Base-by-base conservation (phyloP, 2,113 vertebrate genomes). In the Edolisoma coerulescens region DNA sequence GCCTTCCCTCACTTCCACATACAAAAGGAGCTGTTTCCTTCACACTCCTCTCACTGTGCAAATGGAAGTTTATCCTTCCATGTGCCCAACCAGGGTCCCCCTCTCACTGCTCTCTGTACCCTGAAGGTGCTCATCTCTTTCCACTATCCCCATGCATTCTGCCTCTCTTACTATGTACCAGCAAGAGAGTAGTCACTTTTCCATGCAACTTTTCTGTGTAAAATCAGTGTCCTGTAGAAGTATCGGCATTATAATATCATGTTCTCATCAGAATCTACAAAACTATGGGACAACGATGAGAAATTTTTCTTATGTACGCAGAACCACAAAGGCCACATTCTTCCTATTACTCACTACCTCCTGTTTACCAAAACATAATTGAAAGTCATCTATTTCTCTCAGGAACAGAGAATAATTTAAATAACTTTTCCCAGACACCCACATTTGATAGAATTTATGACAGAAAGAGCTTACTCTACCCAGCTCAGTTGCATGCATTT, bases 281-380 rank as follows among this genome's bases (percentile, higher is more conserved):
- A 87, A 45, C 70, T 56, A 60, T 10, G 30, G 57, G 52, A 68
- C 26, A 84, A 76, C 5, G 44, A 68, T 27, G 28, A 95, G 53
- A 76, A 70, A 83, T 61, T 57, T 61, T 87, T 41, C 45, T 73
- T 44, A 53, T 9, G 57, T 20, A 91, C 60, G 67, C 67, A 88
- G 78, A 94, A 87, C 37, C 78, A 89, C 70, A 91, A 87, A 82
- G 82, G 78, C 52, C 87, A 89, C 42, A 67, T 89, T 96, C 78
- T 91, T 82, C 54, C 42, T 50, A 44, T 89, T 93, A 94, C 64
- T 95, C 89, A 92, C 44, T 33, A 59, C 60, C 94, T 96, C 89
- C 87, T 96, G 84, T 95, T 96, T 95, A 95, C 81, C 44, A 68
- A 89, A 90, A 87, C 33, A 79, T 63, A 84, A 68, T 5, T 84